Evolutionary conservation across 2,113 vertebrate species (phyloP), one percentile per base, ranked within the genome.

Genomic region (Megaleporinus macrocephalus): DNA sequence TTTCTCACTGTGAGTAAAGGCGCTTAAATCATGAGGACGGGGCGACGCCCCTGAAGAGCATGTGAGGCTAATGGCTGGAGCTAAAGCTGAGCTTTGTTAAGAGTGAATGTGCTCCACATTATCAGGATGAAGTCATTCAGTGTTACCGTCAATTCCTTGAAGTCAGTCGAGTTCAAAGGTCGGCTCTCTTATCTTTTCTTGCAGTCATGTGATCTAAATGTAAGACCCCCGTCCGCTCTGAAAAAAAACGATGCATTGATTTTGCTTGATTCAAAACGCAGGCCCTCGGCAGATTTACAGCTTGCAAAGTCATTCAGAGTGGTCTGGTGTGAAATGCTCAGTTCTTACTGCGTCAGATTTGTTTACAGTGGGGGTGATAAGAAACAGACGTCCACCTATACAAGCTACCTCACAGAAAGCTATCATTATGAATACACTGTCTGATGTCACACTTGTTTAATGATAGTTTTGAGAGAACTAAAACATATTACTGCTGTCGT

Each of bases 111-210:
- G 51, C 53, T 33, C 44, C 26, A 68, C 71, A 71, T 84, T 81
- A 85, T 79, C 59, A 73, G 66, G 22, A 69, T 73, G 55, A 76
- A 76, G 65, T 55, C 47, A 65, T 76, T 76, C 4, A 63, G 26
- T 57, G 33, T 76, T 66, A 49, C 69, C 5, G 69, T 36, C 76
- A 77, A 82, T 69, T 44, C 27, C 62, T n/a, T 57, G 71, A 83
- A 71, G 69, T 51, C 16, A 65, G 29, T 24, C n/a, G 47, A 16
- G 55, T 76, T 55, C 53, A 29, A 27, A 61, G 30, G 77, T 66
- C 22, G 53, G 22, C 61, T 33, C 15, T 65, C 41, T 73, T 73
- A 80, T 79, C 53, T 75, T n/a, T 0, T 22, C 20, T 18, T 33
- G 7, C 44, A 79, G 76, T 73, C 55, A 63, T 47, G 44, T 41